Evolutionary conservation across 2,888 invertebrate genomes (phyloP), one percentile per base, ranked within the genome.

Genomic region (Caradrina kadenii): DNA sequence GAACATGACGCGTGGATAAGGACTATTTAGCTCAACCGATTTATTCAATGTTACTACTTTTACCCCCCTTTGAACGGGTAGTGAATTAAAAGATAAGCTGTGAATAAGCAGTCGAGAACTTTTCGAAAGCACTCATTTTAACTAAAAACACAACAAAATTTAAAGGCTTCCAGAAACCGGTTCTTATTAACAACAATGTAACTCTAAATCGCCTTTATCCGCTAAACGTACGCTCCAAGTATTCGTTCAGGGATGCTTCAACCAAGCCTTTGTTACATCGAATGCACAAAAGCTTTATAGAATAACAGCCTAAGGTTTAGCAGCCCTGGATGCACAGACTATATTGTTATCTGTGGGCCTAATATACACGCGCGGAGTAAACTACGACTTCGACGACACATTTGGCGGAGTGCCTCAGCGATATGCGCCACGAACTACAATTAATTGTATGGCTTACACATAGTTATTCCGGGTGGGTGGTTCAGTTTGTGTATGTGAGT

Each of bases 241-340:
- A 35, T 35, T 45, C 19, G 31, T 31, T 61, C 53, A 65, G 19
- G 35, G 39, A 39, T 48, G 61, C 73, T 26, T 73, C 26, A 39
- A 17, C 42, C 10, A 45, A 13, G 26, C 45, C 67, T 70, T 75
- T 75, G 56, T 75, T 50, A 54, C 8, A 22, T 39, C 21, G 42
- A 42, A 45, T 50, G 42, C 49, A 52, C 76, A 53, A 76, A 76
- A 53, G 48, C 58, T 53, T 31, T 45, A 56, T 55, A 45, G 26
- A 75, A 75, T 70, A 31, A 45, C 26, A 58, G 54, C 39, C 10
- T 48, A 15, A 21, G n/a, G 19, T 55, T 69, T 49, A 66, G 21
- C 56, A 64, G 15, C 56, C 56, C 69, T 79, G 31, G 11, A 35
- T 74, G 59, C 49, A 49, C 21, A 31, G 26, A 5, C 0, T 39